Conservation (phyloP, 1,140 invertebrate genomes). For the Platyscapa corneri region DNA sequence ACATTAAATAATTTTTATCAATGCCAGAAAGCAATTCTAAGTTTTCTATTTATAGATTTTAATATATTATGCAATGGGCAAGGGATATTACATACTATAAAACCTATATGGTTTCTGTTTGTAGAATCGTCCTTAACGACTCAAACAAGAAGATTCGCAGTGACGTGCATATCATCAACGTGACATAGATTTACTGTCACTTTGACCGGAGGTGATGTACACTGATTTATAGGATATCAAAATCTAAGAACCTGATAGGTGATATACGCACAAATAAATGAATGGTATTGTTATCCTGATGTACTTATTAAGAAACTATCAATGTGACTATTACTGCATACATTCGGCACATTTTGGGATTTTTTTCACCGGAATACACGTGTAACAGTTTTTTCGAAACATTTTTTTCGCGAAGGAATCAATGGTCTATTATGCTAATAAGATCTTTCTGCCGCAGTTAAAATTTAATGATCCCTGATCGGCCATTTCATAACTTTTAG, state of each 20-base stretch:
- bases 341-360: not conserved
- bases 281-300: not conserved
- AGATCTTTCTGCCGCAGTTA: no score
- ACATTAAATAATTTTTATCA: not conserved
- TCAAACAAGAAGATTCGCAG: slow-evolving; percentile 25
- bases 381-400: no score
- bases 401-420: no score
- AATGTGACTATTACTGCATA: not conserved
- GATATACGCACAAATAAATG: not conserved
- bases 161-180: slow-evolving; percentile 36
- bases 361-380: no score
- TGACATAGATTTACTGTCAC: slow-evolving; percentile 45
- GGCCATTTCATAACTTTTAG: no score
- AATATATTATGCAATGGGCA: slow-evolving; percentile 20
- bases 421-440: no score
- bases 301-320: not conserved
- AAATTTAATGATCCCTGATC: no score
- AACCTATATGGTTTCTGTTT: slow-evolving; percentile 11
- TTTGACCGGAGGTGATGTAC: slow-evolving; percentile 27
- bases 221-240: slow-evolving; percentile 28
- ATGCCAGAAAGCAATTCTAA: slow-evolving; percentile 6
- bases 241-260: slow-evolving; percentile 21
- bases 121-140: slow-evolving; percentile 40
- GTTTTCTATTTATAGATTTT: slow-evolving; percentile 24
- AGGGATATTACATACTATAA: slow-evolving; percentile 4